Conservation (phyloP, 2,888 invertebrate species). For the Trimorus sp. region DNA sequence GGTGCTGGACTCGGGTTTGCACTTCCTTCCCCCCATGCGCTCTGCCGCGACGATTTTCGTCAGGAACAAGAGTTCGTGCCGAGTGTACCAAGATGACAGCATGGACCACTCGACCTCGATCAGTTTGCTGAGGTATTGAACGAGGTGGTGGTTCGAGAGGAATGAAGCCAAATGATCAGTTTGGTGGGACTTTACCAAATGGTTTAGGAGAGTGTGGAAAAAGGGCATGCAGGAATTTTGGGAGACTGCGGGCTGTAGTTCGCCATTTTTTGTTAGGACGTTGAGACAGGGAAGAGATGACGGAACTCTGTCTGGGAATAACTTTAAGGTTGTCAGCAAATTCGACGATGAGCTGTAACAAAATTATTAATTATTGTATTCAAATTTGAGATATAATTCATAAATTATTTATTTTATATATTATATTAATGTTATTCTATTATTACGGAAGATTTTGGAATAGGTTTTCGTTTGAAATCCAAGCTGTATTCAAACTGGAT, state of each 20-base stretch:
- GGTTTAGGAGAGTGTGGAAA: slow-evolving; percentile 74
- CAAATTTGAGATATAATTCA: too few species aligned
- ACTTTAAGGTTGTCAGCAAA: slow-evolving; percentile 80
- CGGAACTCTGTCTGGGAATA: slow-evolving; percentile 81
- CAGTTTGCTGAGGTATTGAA: slow-evolving; percentile 73
- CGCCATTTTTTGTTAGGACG: slow-evolving; percentile 81
- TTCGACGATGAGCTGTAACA: slow-evolving; percentile 79
- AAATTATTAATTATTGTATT: background rate
- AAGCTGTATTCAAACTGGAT: slow-evolving; percentile 68
- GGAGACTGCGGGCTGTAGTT: slow-evolving; percentile 82
- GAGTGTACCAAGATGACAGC: slow-evolving; percentile 78
- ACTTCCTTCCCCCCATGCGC: slow-evolving; percentile 23
- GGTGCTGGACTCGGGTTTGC: slow-evolving; percentile 58
- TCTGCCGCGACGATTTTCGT: slow-evolving; percentile 72
- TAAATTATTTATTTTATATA: too few species aligned
- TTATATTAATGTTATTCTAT: too few species aligned
- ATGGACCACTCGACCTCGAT: slow-evolving; percentile 74
- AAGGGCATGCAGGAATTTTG: slow-evolving; percentile 82
- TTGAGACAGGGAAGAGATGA: slow-evolving; percentile 81
- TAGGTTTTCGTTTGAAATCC: slow-evolving; percentile 70
- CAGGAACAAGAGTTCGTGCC: slow-evolving; percentile 75
- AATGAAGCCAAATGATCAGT: slow-evolving; percentile 64
- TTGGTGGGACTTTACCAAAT: slow-evolving; percentile 65
- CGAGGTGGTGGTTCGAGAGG: slow-evolving; percentile 66
- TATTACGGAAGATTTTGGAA: slow-evolving; percentile 72